phyloP scores from a whole-genome alignment of 2,888 invertebrate genomes.

The Conus canariensis region DNA sequence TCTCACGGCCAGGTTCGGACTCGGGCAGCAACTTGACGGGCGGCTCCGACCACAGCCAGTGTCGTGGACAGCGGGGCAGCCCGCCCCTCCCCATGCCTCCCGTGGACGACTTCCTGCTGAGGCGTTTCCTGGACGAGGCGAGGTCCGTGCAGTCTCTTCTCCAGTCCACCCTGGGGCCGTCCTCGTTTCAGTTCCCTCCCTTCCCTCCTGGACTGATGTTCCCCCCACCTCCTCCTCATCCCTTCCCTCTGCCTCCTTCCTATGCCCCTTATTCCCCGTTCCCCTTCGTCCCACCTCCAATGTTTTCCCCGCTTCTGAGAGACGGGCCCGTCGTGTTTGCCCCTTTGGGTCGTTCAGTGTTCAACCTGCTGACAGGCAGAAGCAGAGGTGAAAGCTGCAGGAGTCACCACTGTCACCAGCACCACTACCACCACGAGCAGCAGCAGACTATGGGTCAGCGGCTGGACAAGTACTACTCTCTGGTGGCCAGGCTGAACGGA shows the following conservation, averaged over 20 bases:
- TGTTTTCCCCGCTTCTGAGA: neutral
- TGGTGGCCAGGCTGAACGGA: neutral
- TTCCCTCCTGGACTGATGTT: neutral
- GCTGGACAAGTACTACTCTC: neutral
- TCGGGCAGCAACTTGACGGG: neutral
- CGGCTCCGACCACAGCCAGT: neutral
- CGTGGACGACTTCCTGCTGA: neutral
- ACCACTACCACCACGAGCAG: neutral
- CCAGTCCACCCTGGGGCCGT: neutral
- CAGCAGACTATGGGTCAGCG: neutral
- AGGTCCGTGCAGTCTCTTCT: neutral
- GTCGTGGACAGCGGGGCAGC: neutral
- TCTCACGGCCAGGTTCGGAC: neutral
- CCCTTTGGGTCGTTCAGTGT: neutral
- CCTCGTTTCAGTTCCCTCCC: neutral
- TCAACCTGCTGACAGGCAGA: neutral
- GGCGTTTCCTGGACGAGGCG: slow-evolving; percentile 14
- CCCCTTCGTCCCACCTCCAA: neutral
- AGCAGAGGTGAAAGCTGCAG: neutral
- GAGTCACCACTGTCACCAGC: neutral
- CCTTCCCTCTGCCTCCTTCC: neutral
- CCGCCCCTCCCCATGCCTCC: neutral
- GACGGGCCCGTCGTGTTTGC: neutral
- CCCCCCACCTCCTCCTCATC: neutral
- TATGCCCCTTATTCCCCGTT: neutral